Evolutionary conservation across 1,140 invertebrate genomes (phyloP).

Genomic region (Diploscapter pachys): DNA sequence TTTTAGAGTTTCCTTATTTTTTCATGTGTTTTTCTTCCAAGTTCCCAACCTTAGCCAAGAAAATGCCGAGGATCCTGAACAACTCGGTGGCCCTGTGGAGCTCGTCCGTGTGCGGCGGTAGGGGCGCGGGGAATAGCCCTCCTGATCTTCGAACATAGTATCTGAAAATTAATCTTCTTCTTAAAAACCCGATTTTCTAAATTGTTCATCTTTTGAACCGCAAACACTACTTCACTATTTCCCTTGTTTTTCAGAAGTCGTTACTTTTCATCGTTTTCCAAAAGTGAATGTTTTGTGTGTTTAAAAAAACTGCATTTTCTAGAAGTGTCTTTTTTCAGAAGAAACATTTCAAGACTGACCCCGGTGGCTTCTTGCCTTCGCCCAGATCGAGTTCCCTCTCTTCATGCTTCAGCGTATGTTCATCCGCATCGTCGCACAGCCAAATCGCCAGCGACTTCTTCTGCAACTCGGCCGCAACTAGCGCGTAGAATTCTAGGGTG

Average conservation of each 20-base stretch:
- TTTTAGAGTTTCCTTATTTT: too few species aligned
- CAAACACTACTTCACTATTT: too few species aligned
- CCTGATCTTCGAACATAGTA: constrained; percentile 79
- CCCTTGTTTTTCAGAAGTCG: too few species aligned
- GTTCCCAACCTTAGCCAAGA: constrained; percentile 70
- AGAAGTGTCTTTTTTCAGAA: too few species aligned
- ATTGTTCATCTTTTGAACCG: too few species aligned
- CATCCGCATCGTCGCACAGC: constrained; percentile 78
- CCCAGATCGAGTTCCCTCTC: constrained; percentile 63
- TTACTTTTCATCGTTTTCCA: too few species aligned
- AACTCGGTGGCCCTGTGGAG: constrained; percentile 62
- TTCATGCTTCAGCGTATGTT: constrained; percentile 26
- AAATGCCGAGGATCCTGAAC: constrained; percentile 86
- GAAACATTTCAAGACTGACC: constrained; percentile 53
- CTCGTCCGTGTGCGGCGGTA: constrained; percentile 69
- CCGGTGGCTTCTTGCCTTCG: constrained; percentile 72
- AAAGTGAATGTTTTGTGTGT: too few species aligned
- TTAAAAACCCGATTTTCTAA: too few species aligned
- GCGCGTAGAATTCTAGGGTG: too few species aligned
- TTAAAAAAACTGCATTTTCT: too few species aligned
- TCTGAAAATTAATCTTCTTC: neutral
- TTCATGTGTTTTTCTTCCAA: too few species aligned
- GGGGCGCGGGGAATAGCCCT: constrained; percentile 89
- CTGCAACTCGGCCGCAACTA: constrained; percentile 73
- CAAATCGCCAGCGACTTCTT: constrained; percentile 83